These are phyloP conservation scores for Helostoma temminkii DNA, from an alignment of 2,797 vertebrate genomes.

Conservation along the genomic window DNA sequence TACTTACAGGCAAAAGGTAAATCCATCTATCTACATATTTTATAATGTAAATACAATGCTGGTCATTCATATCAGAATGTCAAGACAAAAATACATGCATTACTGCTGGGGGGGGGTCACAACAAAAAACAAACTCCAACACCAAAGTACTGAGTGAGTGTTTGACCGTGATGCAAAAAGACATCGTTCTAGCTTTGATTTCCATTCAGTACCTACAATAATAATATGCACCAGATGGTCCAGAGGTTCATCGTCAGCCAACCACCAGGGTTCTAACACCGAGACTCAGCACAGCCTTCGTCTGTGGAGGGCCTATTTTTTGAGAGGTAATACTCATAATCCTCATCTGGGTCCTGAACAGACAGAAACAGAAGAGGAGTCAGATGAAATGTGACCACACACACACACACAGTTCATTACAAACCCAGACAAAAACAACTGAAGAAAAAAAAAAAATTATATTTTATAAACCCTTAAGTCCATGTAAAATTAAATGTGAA, in stretches of 20 bases:
- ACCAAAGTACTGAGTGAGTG: not conserved
- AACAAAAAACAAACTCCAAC: too few relatives aligned
- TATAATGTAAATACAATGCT: too few relatives aligned
- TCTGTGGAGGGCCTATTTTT: conserved; percentile 48
- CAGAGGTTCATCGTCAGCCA: not conserved
- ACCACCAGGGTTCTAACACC: conserved; percentile 68
- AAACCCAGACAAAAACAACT: conserved; percentile 24
- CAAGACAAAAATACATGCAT: too few relatives aligned
- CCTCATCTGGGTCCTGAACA: conserved; percentile 73
- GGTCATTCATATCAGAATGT: too few relatives aligned
- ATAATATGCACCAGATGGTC: not conserved
- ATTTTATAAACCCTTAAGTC: conserved; percentile 60
- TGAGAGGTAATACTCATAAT: conserved; percentile 49
- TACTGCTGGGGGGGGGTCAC: too few relatives aligned
- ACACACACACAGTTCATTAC: not conserved
- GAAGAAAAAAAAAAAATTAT: conserved; percentile 40
- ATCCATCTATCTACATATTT: too few relatives aligned
- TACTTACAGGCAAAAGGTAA: too few relatives aligned
- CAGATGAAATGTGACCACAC: not conserved
- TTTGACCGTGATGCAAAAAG: conserved; percentile 14
- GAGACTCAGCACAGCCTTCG: conserved; percentile 70
- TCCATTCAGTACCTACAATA: conserved; percentile 5
- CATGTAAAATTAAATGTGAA: conserved; percentile 73
- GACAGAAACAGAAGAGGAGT: conserved; percentile 21
- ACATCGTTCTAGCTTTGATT: conserved; percentile 22